Percentiles rank a stretch among this genome's conserved stretches.
phyloP scores from a whole-genome alignment of 2,797 vertebrate genomes.

The Helarctos malayanus region DNA sequence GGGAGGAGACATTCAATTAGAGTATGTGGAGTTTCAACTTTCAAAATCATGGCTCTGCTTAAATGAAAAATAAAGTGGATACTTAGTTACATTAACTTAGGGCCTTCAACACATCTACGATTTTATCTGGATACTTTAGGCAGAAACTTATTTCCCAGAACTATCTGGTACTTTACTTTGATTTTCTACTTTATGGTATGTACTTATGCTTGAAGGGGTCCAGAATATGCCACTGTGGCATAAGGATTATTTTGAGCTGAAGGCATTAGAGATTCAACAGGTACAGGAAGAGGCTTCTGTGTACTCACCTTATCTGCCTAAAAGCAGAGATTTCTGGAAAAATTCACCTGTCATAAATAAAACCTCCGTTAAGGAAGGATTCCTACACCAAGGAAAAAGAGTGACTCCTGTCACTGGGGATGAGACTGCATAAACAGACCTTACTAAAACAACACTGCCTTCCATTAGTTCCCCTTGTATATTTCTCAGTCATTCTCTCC shows the following conservation, averaged over 20 bases:
- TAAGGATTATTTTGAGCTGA: neutral
- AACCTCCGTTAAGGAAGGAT: neutral
- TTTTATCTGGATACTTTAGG: neutral
- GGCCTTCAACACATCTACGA: neutral
- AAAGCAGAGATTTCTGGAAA: neutral
- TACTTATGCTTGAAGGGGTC: neutral
- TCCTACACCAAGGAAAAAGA: too few species aligned
- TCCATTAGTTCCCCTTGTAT: neutral
- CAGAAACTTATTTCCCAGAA: neutral
- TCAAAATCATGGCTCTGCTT: neutral
- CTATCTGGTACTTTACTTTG: neutral
- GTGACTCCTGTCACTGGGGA: neutral
- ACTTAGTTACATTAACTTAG: neutral
- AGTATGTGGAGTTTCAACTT: neutral
- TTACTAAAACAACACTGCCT: neutral
- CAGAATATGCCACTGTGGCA: too few species aligned
- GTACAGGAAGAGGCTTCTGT: neutral
- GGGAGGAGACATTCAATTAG: slow-evolving; percentile 57
- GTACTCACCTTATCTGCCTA: neutral
- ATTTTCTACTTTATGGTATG: neutral
- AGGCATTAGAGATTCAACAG: neutral
- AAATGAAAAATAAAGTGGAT: neutral
- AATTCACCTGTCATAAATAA: neutral
- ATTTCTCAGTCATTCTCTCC: neutral
- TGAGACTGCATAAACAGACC: neutral